phyloP scores from a whole-genome alignment of 92 coral and sea anemone genomes.

The Bergia puertoricense region DNA sequence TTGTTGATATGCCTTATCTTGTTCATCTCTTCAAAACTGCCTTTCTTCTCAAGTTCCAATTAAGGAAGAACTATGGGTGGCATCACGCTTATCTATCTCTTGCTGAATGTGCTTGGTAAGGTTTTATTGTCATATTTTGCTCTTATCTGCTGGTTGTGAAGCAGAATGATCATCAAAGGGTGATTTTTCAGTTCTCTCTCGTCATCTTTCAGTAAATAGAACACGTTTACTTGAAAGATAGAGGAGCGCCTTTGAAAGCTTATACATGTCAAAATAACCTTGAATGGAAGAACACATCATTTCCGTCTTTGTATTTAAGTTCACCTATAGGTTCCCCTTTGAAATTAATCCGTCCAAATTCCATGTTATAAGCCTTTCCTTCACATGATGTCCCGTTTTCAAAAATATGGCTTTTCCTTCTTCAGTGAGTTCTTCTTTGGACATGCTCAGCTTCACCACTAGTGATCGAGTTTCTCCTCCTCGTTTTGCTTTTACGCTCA shows the following conservation, averaged over 20 bases:
- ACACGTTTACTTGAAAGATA: constrained; percentile 25
- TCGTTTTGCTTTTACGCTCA: constrained; percentile 10
- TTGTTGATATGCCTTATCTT: too few species aligned
- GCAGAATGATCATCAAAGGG: too few species aligned
- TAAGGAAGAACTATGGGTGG: too few species aligned
- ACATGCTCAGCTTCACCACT: not conserved
- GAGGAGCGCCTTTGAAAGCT: constrained; percentile 20
- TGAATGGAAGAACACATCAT: constrained; percentile 19
- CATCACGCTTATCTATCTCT: too few species aligned
- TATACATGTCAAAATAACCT: constrained; percentile 28
- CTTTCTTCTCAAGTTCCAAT: too few species aligned
- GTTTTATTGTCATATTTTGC: too few species aligned
- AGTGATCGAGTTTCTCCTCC: constrained; percentile 38
- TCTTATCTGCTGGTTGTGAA: too few species aligned
- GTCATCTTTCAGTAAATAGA: too few species aligned
- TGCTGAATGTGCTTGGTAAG: too few species aligned
- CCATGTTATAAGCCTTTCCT: constrained; percentile 14
- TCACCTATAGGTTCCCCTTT: constrained; percentile 17
- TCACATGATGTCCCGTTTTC: not conserved
- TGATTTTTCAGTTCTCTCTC: too few species aligned
- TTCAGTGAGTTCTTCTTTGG: constrained; percentile 12
- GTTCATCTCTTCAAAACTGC: too few species aligned
- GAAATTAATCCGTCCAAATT: constrained; percentile 28
- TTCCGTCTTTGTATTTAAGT: not conserved
- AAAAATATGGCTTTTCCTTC: constrained; percentile 16